Conservation (phyloP, 2,888 invertebrate genomes). For the Eudemis profundana region DNA sequence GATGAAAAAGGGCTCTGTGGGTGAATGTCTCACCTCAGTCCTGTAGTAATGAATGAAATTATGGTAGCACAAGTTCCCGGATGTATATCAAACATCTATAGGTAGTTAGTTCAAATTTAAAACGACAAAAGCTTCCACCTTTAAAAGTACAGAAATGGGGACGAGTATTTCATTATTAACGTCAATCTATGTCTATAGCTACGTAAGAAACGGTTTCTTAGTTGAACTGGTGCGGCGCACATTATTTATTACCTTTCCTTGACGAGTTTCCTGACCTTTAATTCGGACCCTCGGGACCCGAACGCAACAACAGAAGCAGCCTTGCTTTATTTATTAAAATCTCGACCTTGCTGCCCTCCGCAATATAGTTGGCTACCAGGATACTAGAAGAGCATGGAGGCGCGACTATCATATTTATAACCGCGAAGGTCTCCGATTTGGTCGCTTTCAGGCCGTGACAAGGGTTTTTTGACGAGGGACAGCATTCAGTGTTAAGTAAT, state of each 20-base stretch:
- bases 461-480: conserved; percentile 72
- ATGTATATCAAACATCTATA: too few relatives aligned
- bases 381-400: conserved; percentile 57
- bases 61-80: too few relatives aligned
- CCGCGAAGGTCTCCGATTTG: conserved; percentile 59
- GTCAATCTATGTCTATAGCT: not conserved
- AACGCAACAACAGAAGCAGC: not conserved
- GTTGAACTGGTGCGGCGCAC: not conserved
- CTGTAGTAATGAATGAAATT: too few relatives aligned
- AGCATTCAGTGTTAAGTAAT: conserved; percentile 64
- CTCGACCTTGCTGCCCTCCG: conserved; percentile 16
- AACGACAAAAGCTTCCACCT: too few relatives aligned
- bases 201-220: not conserved
- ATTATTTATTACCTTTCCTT: conserved; percentile 14
- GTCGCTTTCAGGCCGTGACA: conserved; percentile 67
- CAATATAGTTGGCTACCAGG: conserved; percentile 42
- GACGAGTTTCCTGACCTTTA: conserved; percentile 26
- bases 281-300: conserved; percentile 1
- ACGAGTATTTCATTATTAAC: too few relatives aligned
- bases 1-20: too few relatives aligned
- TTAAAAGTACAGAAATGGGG: too few relatives aligned
- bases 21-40: too few relatives aligned
- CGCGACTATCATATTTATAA: conserved; percentile 61
- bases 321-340: conserved; percentile 34
- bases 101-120: too few relatives aligned